phyloP scores from a whole-genome alignment of 2,113 vertebrate genomes.

The Phylloscopus whistleri region DNA sequence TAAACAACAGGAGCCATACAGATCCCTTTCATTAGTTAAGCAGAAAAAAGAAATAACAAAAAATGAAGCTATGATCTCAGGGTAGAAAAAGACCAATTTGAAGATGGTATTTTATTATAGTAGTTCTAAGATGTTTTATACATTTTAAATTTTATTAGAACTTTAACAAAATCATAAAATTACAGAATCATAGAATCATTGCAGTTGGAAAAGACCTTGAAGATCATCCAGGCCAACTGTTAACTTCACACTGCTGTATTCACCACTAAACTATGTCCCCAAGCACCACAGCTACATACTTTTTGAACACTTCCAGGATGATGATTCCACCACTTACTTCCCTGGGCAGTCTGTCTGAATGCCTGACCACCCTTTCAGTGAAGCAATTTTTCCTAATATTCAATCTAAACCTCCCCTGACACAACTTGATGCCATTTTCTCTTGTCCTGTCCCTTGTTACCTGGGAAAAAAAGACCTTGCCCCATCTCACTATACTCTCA shows the following conservation, averaged over 20 bases:
- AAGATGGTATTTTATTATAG: background rate
- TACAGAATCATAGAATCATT: background rate
- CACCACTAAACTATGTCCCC: background rate
- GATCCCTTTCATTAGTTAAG: background rate
- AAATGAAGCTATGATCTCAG: background rate
- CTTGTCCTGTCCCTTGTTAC: background rate
- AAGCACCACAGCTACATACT: background rate
- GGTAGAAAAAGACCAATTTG: background rate
- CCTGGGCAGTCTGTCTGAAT: background rate
- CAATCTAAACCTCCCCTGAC: background rate
- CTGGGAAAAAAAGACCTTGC: background rate
- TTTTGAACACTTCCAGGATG: background rate
- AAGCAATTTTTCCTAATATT: background rate
- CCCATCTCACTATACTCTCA: too few species aligned
- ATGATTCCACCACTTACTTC: background rate
- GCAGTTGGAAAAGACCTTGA: background rate
- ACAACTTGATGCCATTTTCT: background rate
- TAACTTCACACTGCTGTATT: background rate
- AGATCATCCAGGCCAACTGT: background rate
- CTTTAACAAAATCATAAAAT: background rate
- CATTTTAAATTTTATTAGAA: background rate
- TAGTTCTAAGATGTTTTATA: background rate
- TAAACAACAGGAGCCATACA: background rate
- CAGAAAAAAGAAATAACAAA: background rate
- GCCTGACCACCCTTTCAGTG: background rate